Evolutionary conservation across 2,113 vertebrate genomes (phyloP).

Genomic region (Oreocharis arfaki): DNA sequence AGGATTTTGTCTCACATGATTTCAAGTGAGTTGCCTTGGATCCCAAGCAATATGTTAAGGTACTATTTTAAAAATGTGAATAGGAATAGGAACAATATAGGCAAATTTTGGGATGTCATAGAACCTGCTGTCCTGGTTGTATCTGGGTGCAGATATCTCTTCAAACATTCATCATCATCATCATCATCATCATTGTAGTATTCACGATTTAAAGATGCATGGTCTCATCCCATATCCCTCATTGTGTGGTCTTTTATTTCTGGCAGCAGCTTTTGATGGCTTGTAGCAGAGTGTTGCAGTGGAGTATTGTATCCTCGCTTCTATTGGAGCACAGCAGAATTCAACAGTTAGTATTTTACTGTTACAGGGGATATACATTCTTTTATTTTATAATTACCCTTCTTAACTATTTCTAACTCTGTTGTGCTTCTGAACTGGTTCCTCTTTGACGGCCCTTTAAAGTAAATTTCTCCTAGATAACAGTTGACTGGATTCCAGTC

Average conservation of each 20-base stretch:
- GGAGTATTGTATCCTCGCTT: rapidly evolving
- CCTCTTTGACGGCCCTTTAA: neutral
- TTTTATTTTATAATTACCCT: neutral
- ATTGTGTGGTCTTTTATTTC: neutral
- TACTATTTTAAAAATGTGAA: neutral
- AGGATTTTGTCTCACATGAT: neutral
- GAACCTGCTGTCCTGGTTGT: neutral
- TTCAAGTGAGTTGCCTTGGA: neutral
- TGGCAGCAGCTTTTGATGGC: neutral
- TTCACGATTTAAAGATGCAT: neutral
- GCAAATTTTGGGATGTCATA: neutral
- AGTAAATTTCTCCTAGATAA: neutral
- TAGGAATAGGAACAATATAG: neutral
- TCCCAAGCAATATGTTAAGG: neutral
- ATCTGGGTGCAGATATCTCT: neutral
- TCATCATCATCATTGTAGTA: neutral
- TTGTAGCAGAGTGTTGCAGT: neutral
- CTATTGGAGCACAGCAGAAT: neutral
- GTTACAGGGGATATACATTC: neutral
- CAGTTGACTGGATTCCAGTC: neutral
- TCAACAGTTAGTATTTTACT: neutral
- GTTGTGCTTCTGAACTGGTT: neutral
- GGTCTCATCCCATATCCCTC: neutral
- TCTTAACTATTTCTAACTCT: neutral
- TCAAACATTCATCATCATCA: neutral